Evolutionary conservation across 1,140 invertebrate species (phyloP).

Genomic region (Drosophila kurseongensis): DNA sequence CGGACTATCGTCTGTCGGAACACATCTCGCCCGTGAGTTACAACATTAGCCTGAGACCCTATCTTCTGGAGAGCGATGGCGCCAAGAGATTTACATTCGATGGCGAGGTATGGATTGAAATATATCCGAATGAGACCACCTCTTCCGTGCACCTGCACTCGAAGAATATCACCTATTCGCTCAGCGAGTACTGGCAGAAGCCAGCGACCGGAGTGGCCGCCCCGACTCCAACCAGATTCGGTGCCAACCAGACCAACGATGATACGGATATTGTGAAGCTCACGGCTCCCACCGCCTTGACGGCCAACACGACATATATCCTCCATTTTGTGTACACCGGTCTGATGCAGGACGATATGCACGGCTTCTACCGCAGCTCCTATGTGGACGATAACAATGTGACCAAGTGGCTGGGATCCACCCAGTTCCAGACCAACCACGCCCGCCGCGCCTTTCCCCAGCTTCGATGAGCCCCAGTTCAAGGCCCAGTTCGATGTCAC

Average conservation of each 20-base stretch:
- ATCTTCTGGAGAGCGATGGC: conserved; percentile 85
- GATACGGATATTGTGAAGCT: conserved; percentile 72
- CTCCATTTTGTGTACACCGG: conserved; percentile 86
- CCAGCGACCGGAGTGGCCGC: conserved; percentile 6
- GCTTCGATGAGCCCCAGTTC: conserved; percentile 94
- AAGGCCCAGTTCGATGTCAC: conserved; percentile 91
- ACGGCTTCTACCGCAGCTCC: conserved; percentile 92
- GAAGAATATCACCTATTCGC: conserved; percentile 86
- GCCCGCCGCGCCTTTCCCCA: conserved; percentile 95
- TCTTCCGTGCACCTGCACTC: conserved; percentile 88
- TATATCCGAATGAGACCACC: conserved; percentile 65
- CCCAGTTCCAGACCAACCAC: conserved; percentile 93
- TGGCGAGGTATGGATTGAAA: conserved; percentile 87
- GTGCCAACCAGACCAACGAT: conserved; percentile 11
- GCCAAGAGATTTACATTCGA: conserved; percentile 86
- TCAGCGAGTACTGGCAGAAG: conserved; percentile 57
- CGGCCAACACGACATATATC: conserved; percentile 69
- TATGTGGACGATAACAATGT: conserved; percentile 86
- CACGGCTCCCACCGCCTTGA: conserved; percentile 73
- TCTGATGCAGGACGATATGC: conserved; percentile 86
- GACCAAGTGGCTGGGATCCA: conserved; percentile 87
- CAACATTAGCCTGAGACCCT: conserved; percentile 87
- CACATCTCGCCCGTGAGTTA: conserved; percentile 87
- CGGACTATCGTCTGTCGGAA: conserved; percentile 59
- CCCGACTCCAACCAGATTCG: conserved; percentile 3